Evolutionary conservation across 2,888 invertebrate genomes (phyloP).

Genomic region (Drosophila birchii): DNA sequence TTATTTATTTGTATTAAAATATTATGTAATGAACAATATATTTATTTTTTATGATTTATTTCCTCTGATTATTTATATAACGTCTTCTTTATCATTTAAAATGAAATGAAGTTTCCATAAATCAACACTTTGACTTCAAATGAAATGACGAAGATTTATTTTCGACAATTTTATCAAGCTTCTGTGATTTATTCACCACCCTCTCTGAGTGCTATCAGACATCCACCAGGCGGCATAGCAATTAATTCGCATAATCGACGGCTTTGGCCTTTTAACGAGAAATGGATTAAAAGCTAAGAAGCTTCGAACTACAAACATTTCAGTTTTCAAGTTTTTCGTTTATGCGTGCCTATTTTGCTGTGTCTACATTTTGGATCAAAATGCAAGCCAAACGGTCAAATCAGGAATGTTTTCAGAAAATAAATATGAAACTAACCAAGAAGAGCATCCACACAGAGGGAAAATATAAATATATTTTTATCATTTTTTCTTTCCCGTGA

Average conservation of each 20-base stretch:
- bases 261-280: not conserved
- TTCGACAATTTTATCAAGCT: not conserved
- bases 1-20: not conserved
- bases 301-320: slow-evolving; percentile 43
- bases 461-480: not conserved
- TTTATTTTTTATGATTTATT: not conserved
- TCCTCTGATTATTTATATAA: not conserved
- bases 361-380: slow-evolving; percentile 56
- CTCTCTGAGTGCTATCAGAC: not conserved
- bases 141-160: not conserved
- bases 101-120: not conserved
- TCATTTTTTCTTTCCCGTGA: not conserved
- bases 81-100: not conserved
- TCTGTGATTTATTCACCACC: not conserved
- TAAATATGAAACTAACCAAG: slow-evolving; percentile 18
- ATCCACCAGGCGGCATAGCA: not conserved
- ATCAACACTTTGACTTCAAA: not conserved
- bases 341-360: slow-evolving; percentile 17
- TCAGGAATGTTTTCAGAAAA: slow-evolving; percentile 2
- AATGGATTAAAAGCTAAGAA: slow-evolving; percentile 20
- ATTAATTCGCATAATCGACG: slow-evolving; percentile 24
- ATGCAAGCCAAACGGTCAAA: slow-evolving; percentile 59
- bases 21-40: not conserved
- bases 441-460: not conserved
- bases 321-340: slow-evolving; percentile 34